Evolutionary conservation across 2,888 invertebrate species (phyloP).

Genomic region (Amitus sp.): DNA sequence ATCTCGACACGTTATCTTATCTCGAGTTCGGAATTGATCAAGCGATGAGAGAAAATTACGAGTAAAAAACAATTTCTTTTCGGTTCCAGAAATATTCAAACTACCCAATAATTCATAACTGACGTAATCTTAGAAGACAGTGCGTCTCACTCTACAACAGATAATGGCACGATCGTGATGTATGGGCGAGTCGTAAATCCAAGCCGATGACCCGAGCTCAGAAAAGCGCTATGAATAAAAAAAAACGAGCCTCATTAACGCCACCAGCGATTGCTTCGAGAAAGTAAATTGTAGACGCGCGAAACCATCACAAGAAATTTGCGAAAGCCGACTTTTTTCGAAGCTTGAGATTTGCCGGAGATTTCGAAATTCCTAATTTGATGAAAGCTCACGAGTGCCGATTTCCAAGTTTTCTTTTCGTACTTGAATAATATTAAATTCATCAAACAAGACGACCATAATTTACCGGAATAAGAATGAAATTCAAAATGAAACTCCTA

Average conservation of each 20-base stretch:
- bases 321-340: no score
- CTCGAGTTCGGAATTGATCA: not conserved
- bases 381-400: no score
- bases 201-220: constrained; percentile 29
- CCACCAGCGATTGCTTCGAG: constrained; percentile 14
- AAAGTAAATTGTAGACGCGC: no score
- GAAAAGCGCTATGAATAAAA: constrained; percentile 16
- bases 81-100: constrained; percentile 1
- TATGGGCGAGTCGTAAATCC: constrained; percentile 31
- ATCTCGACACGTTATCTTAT: not conserved
- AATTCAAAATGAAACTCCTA: no score
- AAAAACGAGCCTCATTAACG: constrained; percentile 22
- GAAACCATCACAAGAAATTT: no score
- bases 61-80: not conserved
- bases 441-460: no score
- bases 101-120: not conserved
- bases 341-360: no score
- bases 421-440: no score
- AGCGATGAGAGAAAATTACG: not conserved
- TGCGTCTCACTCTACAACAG: constrained; percentile 11
- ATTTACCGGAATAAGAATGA: no score
- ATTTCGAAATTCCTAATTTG: no score
- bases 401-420: no score
- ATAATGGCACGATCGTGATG: no score
- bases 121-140: constrained; percentile 3